Evolutionary conservation across 1,140 invertebrate genomes (phyloP), one percentile per base, ranked within the genome.

Genomic region (Fopius arisanus): DNA sequence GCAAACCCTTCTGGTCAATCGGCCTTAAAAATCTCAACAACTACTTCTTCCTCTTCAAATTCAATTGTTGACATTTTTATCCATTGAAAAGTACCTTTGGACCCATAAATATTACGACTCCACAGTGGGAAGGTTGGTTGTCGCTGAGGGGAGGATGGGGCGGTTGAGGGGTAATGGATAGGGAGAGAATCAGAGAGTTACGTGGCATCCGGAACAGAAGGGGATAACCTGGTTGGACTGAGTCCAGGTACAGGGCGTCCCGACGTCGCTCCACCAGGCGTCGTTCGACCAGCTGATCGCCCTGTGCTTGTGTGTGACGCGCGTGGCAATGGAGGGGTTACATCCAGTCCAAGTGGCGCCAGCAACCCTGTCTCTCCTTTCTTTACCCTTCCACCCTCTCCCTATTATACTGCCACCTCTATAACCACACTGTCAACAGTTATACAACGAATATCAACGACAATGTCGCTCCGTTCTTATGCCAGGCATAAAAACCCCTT

Each of bases 221-320:
- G 72, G 69, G 73, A 84, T 88, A 88, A 87, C 85, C 87, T 79
- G 85, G 84, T 88, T 88, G 87, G 85, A 84, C 80, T 78, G 51
- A 78, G 81, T 87, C 87, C 86, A 88, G 86, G 79, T 82, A 70
- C 77, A 79, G 70, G 83, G 83, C 84, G 78, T 69, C 68, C 54
- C 70, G 63, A 26, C 48, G 69, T 72, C 66, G 78, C 65, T 67
- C 75, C 62, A 76, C 62, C 75, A 76, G 72, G n/a, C 48, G 69
- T 72, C 66, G 78, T 59, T 67, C 75, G 68, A 76, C 62, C 75
- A 76, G 72, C 75, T 75, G 73, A 75, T 77, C 73, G n/a, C 43
- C 16, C 14, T 48, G 72, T 12, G 69, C 67, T 74, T 63, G 69
- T 66, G 67, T 68, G 75, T 59, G 70, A 67, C 67, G 59, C 68